A percentile compares a stretch with the other conserved stretches of the same genome.
These are phyloP conservation scores for Acanthiza pusilla DNA, from an alignment of 2,797 vertebrate genomes.

Conservation along the genomic window DNA sequence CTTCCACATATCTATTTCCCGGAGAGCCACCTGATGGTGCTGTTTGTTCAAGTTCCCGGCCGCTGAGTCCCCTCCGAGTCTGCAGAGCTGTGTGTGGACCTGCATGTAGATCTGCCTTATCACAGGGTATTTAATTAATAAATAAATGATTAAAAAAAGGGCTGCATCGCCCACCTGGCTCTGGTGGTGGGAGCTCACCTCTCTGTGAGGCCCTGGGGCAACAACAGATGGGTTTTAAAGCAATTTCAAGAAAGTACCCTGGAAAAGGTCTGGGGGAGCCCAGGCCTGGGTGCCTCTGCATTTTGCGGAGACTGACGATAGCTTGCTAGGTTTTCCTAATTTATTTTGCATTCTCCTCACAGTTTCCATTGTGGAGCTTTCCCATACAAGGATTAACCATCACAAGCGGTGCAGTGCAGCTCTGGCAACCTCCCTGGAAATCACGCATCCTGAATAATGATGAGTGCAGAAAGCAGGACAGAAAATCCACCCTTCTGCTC, in stretches of 20 bases:
- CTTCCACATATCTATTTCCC: not conserved
- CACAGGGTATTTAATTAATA: slow-evolving; percentile 15
- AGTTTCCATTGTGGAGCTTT: slow-evolving; percentile 39
- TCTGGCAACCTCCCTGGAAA: slow-evolving; percentile 49
- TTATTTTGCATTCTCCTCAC: slow-evolving; percentile 35
- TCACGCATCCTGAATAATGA: slow-evolving; percentile 45
- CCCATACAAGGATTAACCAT: not conserved
- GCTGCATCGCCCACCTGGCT: not conserved
- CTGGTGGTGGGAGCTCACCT: not conserved
- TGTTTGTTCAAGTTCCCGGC: slow-evolving; percentile 14
- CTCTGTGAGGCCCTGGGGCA: not conserved
- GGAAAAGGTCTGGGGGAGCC: not conserved
- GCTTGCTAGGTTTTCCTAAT: slow-evolving; percentile 42
- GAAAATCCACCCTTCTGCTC: slow-evolving; percentile 8
- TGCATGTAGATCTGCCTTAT: slow-evolving; percentile 21
- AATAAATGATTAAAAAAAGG: slow-evolving; percentile 10
- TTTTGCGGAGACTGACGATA: not conserved
- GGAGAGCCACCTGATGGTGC: slow-evolving; percentile 66
- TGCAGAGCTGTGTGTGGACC: slow-evolving; percentile 30
- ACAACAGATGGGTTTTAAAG: not conserved
- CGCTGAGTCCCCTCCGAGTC: not conserved
- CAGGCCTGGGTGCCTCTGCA: not conserved
- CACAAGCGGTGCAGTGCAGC: slow-evolving; percentile 49
- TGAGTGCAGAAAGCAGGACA: slow-evolving; percentile 26
- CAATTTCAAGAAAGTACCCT: not conserved